phyloP scores from a whole-genome alignment of 2,888 invertebrate species.

The Cryptocephalus primarius region DNA sequence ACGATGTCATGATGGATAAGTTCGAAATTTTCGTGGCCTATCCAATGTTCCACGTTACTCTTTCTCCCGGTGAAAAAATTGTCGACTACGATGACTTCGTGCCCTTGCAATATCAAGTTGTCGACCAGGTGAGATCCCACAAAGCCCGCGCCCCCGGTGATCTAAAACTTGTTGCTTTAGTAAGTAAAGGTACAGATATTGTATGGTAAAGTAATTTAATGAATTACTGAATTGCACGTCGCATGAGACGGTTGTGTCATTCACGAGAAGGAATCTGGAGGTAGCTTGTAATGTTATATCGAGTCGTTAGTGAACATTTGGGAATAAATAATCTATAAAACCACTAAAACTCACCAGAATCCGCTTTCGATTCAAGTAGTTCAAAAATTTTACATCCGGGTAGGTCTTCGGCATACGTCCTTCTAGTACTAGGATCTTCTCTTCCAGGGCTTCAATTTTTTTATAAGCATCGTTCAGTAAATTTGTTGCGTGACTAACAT shows the following conservation, averaged over 20 bases:
- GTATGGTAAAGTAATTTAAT: too few relatives aligned
- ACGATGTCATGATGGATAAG: constrained; percentile 98
- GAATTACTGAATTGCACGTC: too few relatives aligned
- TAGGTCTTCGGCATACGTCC: constrained; percentile 69
- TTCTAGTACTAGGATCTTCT: constrained; percentile 61
- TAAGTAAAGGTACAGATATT: neutral
- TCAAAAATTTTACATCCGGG: constrained; percentile 84
- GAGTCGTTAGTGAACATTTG: too few relatives aligned
- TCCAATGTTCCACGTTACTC: constrained; percentile 96
- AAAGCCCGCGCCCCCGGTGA: constrained; percentile 96
- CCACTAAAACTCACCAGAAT: constrained; percentile 69
- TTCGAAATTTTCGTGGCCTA: constrained; percentile 98
- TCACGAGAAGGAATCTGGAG: too few relatives aligned
- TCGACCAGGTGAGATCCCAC: constrained; percentile 99
- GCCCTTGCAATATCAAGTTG: constrained; percentile 86
- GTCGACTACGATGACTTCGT: constrained; percentile 93
- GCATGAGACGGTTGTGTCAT: too few relatives aligned
- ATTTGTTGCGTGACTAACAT: constrained; percentile 18
- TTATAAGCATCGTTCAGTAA: constrained; percentile 48
- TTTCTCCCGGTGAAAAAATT: constrained; percentile 98
- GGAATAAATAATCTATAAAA: too few relatives aligned
- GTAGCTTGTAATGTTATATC: too few relatives aligned
- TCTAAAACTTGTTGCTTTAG: constrained; percentile 38
- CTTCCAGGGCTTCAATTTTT: constrained; percentile 57
- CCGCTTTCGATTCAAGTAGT: constrained; percentile 83